A percentile compares a stretch with the other conserved stretches of the same genome.
These are phyloP conservation scores for Periplaneta americana DNA, from an alignment of 1,140 invertebrate species.

Conservation along the genomic window DNA sequence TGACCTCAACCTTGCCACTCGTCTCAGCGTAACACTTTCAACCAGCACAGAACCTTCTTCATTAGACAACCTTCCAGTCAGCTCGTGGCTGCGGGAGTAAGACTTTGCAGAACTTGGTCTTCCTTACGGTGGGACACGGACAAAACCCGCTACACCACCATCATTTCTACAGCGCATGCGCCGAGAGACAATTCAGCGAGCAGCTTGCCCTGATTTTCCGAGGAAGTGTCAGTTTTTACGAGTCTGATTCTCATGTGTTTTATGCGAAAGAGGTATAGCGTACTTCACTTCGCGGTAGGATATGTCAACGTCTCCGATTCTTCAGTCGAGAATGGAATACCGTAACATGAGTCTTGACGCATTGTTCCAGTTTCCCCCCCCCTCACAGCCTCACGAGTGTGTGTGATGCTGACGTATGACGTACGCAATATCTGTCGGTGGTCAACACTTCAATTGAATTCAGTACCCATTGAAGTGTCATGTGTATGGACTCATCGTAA, in stretches of 20 bases:
- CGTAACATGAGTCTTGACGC: background rate
- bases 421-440: too few relatives aligned
- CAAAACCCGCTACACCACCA: background rate
- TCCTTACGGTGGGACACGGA: background rate
- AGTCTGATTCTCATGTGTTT: background rate
- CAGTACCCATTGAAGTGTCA: background rate
- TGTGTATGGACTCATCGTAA: background rate
- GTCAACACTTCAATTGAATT: too few relatives aligned
- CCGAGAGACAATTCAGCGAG: too few relatives aligned
- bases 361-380: background rate
- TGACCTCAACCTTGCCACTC: too few relatives aligned
- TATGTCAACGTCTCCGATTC: too few relatives aligned
- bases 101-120: background rate
- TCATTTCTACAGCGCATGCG: too few relatives aligned
- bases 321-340: background rate
- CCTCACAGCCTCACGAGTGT: background rate
- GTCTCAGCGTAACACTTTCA: too few relatives aligned
- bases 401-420: background rate
- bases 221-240: background rate
- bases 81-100: background rate
- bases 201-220: background rate
- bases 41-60: too few relatives aligned
- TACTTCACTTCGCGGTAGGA: background rate
- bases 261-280: background rate
- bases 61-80: too few relatives aligned